Evolutionary conservation across 1,140 invertebrate species (phyloP), one percentile per base, ranked within the genome.

Genomic region (Drosophila guanche): DNA sequence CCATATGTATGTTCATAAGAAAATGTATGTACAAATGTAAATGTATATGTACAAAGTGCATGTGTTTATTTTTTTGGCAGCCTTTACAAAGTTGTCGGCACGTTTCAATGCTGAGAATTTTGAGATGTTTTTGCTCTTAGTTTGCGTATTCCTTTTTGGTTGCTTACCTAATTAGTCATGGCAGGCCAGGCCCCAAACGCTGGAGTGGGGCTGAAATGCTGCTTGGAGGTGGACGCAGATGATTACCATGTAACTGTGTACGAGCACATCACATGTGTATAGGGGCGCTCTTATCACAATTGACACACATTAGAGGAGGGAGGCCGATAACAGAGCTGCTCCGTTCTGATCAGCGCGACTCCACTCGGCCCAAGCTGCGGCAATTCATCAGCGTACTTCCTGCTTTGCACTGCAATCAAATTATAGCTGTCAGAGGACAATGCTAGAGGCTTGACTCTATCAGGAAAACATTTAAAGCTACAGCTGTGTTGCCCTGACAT

Each of bases 151-250:
- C 12, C 12, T 67, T 84, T 83, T 76, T 86, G 80, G 69, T 74
- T 84, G 68, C 67, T 86, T 84, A 73, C 67, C 80, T 86, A 84
- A 84, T 84, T 84, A 86, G 80, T 84, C 80, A 84, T 84, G 80
- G 76, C 72, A 65, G 56, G 54, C 45, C 66, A 40, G 53, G 14
- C 29, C 57, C 12, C 12, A 22, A 8, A 23, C 12, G 23, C 7
- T 37, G 57, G 29, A 54, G 25, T 37, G 61, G 16, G 33, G 8
- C 27, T 40, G 58, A 3, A 33, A 40, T n/a, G 16, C 10, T 23
- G 41, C 20, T 42, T 50, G 14, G 10, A 2, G 33, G 33, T 3
- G 1, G 33, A 37, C 3, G 8, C 1, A 4, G 33, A 37, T 20
- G 10, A 22, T 10, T n/a, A 0, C 27, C n/a, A 23, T 27, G 8